Evolutionary conservation across 2,888 invertebrate species (phyloP), one percentile per base, ranked within the genome.

Genomic region (Himalopsyche japonica): DNA sequence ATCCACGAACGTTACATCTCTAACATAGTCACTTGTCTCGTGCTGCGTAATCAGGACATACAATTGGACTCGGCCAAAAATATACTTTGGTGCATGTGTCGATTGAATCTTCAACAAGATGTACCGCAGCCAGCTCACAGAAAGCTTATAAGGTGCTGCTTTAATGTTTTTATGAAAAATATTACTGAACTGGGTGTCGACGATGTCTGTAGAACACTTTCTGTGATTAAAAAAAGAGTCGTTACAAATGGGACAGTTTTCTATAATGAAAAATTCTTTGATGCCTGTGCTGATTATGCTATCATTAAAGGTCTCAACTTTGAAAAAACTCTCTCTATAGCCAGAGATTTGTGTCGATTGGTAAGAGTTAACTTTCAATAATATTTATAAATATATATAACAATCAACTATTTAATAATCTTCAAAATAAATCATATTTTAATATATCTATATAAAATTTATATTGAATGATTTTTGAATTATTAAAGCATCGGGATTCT

Each of bases 201-300:
- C 0, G 93, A 94, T 24, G 89, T 95, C 49, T 90, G 93, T 87
- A 89, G 90, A 57, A 92, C 93, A 0, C 89, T 93, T 1, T 90
- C 24, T 91, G 91, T 27, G 89, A 89, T 7, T 90, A 91, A 85
- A 90, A 92, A 84, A 84, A 91, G 85, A 90, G 90, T 86, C 93
- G 92, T 87, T 90, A 91, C 82, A 88, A 90, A 92, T 92, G 88
- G 57, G 20, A 76, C n/a, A 34, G 27, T 34, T 18, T 95, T 93
- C 88, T 95, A 95, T 87, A 92, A 94, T 87, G 94, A 94, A 87
- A 91, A 92, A 81, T 91, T 95, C 87, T 90, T 94, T 88, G 93
- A 95, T 87, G 91, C 91, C 1, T 91, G 93, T 64, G 93, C 92
- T 6, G 91, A 91, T 79, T 93, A 92, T 87, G 90, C 93, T 24